phyloP scores from a whole-genome alignment of 2,888 invertebrate genomes.

The Caenorhabditis virilis region DNA sequence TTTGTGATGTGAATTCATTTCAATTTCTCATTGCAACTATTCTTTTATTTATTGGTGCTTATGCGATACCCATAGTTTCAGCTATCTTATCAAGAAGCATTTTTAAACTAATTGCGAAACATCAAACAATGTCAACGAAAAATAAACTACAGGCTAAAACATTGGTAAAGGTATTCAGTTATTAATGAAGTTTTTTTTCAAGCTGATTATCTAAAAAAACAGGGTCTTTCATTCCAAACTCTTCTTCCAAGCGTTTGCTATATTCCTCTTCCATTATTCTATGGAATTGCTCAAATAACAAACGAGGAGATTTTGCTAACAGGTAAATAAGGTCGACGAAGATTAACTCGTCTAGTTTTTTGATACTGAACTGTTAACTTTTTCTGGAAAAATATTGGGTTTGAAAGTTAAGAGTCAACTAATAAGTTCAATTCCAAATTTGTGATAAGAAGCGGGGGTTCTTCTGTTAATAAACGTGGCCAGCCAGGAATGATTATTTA shows the following conservation, averaged over 20 bases:
- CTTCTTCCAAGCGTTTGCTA: constrained; percentile 22
- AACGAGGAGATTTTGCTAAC: constrained; percentile 26
- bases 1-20: constrained; percentile 17
- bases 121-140: constrained; percentile 27
- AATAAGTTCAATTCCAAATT: no score
- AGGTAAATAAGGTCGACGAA: constrained; percentile 5
- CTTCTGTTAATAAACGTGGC: no score
- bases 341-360: no score
- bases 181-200: not conserved
- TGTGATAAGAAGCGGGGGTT: no score
- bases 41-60: constrained; percentile 25
- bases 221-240: constrained; percentile 28
- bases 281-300: constrained; percentile 19
- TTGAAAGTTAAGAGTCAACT: no score
- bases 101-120: constrained; percentile 13
- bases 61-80: constrained; percentile 19
- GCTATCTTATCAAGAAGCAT: constrained; percentile 3
- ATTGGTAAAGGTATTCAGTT: constrained; percentile 25
- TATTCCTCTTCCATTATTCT: constrained; percentile 22
- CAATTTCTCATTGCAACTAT: constrained; percentile 26
- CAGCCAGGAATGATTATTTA: no score
- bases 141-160: constrained; percentile 20
- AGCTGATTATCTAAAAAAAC: not conserved
- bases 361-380: no score
- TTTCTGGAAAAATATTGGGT: no score